Evolutionary conservation across 2,888 invertebrate species (phyloP).

Genomic region (Pseudanteris insignis): DNA sequence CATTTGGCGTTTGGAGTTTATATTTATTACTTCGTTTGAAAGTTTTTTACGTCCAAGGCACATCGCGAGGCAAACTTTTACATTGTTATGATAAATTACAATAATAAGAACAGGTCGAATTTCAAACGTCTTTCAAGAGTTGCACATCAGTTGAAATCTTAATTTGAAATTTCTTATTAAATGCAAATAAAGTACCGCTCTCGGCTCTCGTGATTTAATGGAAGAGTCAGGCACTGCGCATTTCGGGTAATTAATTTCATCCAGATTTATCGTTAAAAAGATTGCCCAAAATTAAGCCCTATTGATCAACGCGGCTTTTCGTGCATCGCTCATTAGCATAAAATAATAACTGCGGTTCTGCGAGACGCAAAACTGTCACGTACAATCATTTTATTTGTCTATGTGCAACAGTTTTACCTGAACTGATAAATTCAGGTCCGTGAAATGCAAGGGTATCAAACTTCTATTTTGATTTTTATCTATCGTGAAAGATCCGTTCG

Average conservation of each 20-base stretch:
- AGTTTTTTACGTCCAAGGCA: neutral
- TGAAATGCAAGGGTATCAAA: too few species aligned
- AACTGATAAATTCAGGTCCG: too few species aligned
- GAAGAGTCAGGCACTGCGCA: constrained; percentile 10
- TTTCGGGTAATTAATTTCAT: constrained; percentile 18
- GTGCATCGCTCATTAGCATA: constrained; percentile 14
- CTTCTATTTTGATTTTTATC: too few species aligned
- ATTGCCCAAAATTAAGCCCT: constrained; percentile 11
- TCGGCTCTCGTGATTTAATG: constrained; percentile 12
- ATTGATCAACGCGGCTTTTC: constrained; percentile 4
- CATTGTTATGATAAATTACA: constrained; percentile 16
- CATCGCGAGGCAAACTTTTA: constrained; percentile 7
- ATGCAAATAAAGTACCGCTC: constrained; percentile 19
- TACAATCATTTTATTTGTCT: too few species aligned
- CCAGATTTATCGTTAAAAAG: constrained; percentile 8
- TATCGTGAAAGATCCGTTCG: too few species aligned
- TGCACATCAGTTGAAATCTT: constrained; percentile 19
- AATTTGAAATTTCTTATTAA: constrained; percentile 25
- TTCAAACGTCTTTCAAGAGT: neutral
- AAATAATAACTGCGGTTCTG: too few species aligned
- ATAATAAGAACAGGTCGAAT: constrained; percentile 16
- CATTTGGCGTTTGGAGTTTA: constrained; percentile 18
- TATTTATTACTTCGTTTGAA: constrained; percentile 6
- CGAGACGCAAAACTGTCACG: too few species aligned
- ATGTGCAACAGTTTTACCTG: too few species aligned